Base-by-base conservation (phyloP, 2,888 invertebrate genomes). In the Cosmorhoe ocellata region DNA sequence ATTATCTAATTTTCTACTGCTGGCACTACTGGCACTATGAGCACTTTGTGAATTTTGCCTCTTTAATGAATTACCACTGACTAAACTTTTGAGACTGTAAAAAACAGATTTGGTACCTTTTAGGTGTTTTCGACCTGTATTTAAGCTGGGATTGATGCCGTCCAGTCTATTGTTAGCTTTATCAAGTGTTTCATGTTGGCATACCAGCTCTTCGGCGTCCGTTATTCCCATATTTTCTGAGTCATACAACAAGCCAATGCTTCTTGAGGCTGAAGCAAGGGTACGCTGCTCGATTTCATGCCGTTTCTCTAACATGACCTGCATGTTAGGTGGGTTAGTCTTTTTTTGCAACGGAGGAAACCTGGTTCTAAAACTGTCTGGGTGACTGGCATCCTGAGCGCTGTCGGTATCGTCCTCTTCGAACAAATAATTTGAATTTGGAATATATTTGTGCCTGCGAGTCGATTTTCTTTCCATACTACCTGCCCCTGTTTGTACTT, bases 271-370 rank as follows among this genome's bases (percentile, higher is more conserved):
- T 32, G 32, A 32, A 1, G 4, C 8, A 3, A 32, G 32, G 8
- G 32, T 32, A 7, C 32, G 32, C 13, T 32, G 13, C 13, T 32
- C 13, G 13, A 32, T 32, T 32, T 32, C 32, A 32, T 13, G 13
- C 13, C 13, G 12, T 10, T 32, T 32, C 2, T 5, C 7, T 8
- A 13, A 12, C 12, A 31, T 31, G 6, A 6, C 12, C 13, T 13
- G n/a, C n/a, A 13, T 13, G 6, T 32, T 8, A 18, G 14, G n/a
- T n/a, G 13, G 9, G 8, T 2, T 3, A n/a, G 18, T 9, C 5
- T 33, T 33, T n/a, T 59, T 95, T 90, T 0, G 96, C 94, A 5
- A 97, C 96, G 6, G 28, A 12, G 47, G 47, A 34, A 34, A 47
- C 28, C 40, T 34, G 4, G 33, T 9, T 13, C 47, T 40, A 30